Evolutionary conservation across 2,113 vertebrate genomes (phyloP).

Genomic region (Pollachius pollachius): DNA sequence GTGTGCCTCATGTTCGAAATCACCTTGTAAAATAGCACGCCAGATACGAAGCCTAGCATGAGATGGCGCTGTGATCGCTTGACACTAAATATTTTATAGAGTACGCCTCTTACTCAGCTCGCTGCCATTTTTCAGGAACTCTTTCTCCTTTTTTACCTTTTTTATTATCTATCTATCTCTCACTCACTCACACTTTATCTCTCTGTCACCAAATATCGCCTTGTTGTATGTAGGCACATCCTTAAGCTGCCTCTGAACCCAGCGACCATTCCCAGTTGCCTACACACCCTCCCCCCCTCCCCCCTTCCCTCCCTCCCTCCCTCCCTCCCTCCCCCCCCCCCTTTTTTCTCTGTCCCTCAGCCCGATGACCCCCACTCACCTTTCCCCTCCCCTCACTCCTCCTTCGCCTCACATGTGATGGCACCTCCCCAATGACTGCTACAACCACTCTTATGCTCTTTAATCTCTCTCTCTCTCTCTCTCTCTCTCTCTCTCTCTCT

Average conservation of each 20-base stretch:
- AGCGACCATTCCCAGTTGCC: neutral
- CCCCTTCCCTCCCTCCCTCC: neutral
- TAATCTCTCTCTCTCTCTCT: neutral
- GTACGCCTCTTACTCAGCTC: constrained; percentile 71
- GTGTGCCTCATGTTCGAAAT: too few relatives aligned
- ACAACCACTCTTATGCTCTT: constrained; percentile 22
- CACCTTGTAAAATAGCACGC: too few relatives aligned
- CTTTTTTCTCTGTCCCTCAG: constrained; percentile 5
- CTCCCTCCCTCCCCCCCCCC: constrained; percentile 7
- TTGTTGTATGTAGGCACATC: too few relatives aligned
- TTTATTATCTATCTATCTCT: neutral
- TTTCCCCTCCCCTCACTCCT: constrained; percentile 9
- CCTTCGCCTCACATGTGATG: constrained; percentile 50
- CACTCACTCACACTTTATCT: constrained; percentile 1
- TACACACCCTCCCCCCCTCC: neutral
- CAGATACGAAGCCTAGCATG: too few relatives aligned
- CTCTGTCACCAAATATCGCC: constrained; percentile 11
- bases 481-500: constrained; percentile 11
- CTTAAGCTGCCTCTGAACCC: too few relatives aligned
- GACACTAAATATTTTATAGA: constrained; percentile 57
- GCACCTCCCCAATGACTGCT: constrained; percentile 48
- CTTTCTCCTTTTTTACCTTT: neutral
- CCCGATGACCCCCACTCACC: constrained; percentile 20
- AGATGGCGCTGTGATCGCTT: constrained; percentile 55
- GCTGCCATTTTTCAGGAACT: neutral